Evolutionary conservation across 2,888 invertebrate genomes (phyloP).

Genomic region (Cacoxenus indagator): DNA sequence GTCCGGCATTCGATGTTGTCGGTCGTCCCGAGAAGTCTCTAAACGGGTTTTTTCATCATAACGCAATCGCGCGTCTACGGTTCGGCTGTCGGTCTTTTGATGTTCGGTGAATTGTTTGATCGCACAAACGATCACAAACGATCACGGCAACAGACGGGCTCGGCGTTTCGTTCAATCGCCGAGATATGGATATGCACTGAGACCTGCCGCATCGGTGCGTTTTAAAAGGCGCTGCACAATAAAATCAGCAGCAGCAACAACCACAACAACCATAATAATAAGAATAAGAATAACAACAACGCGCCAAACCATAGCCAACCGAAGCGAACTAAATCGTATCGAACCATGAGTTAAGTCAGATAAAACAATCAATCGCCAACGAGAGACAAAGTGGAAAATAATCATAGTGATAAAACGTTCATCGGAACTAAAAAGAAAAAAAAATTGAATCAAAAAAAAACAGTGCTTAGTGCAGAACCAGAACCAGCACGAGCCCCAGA

Average conservation of each 20-base stretch:
- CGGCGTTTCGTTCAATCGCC: neutral
- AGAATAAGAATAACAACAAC: neutral
- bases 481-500: no score
- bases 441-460: neutral
- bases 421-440: neutral
- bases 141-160: no score
- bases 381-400: conserved; percentile 11
- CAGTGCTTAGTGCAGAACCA: neutral
- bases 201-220: no score
- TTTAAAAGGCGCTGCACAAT: neutral
- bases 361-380: neutral
- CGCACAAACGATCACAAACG: neutral
- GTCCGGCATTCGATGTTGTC: neutral
- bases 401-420: neutral
- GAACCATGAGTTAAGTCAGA: neutral
- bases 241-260: neutral
- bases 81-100: conserved; percentile 5
- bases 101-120: neutral
- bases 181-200: neutral
- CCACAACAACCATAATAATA: neutral
- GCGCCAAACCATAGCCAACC: neutral
- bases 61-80: no score
- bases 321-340: no score
- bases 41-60: conserved; percentile 6
- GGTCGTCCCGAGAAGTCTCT: neutral